Base-by-base conservation (phyloP, 2,113 vertebrate species). In the Natator depressus region DNA sequence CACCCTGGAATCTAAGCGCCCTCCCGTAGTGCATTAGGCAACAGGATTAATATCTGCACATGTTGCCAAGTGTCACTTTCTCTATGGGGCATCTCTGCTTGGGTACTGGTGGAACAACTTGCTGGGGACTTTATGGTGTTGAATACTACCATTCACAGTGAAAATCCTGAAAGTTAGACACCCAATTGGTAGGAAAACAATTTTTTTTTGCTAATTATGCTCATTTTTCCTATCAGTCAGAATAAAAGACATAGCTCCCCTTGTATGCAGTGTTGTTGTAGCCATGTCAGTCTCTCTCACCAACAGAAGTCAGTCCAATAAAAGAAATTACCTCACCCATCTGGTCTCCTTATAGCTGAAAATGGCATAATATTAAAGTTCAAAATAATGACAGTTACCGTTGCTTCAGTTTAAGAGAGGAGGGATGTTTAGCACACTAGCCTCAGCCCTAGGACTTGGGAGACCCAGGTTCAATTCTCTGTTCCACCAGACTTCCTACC, bases 181-280 rank as follows among this genome's bases (percentile, higher is more conserved):
- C 62, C 55, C 88, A 91, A 10, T 27, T 62, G 27, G 59, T 6
- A 12, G 59, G 53, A 29, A 1, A 10, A 90, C 95, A 88, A 87
- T 93, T 90, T 87, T 38, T 50, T 75, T 91, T 89, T 90, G 53
- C 80, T 91, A 88, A 96, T 90, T 91, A 57, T 35, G 75, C 54
- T 93, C 2, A 1, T 91, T 93, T 94, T 92, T 38, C 50, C 65
- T 84, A 93, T 78, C 75, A 94, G 89, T 2, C 47, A 85, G 87
- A 91, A 89, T 14, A 90, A 90, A 31, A 93, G 24, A 78, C n/a
- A 89, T 8, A 78, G 46, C 51, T 93, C 53, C 57, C 82, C 80
- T 84, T 54, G 53, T 54, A 54, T 54, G 53, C 53, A 54, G 1
- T 54, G 53, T 54, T 54, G 53, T 54, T 54, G 53, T 22, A 54